Conservation (phyloP, 2,888 invertebrate species). For the Melanostoma scalare region DNA sequence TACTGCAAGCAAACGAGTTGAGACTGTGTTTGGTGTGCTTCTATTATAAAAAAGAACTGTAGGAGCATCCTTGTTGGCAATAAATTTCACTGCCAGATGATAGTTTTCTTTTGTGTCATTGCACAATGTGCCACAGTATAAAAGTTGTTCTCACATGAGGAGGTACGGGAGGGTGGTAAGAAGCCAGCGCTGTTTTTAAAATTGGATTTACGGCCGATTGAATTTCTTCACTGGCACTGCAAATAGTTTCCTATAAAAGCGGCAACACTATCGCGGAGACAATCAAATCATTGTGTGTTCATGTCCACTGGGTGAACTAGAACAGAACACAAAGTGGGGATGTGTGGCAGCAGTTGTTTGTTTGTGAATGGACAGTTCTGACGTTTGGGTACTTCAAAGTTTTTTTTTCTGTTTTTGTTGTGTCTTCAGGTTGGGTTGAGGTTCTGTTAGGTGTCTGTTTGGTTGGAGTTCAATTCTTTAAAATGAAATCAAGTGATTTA, state of each 20-base stretch:
- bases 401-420: conserved; percentile 3
- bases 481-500: conserved; percentile 53
- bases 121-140: conserved; percentile 55
- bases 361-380: conserved; percentile 40
- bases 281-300: conserved; percentile 65
- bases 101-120: conserved; percentile 73
- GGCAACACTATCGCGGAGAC: conserved; percentile 54
- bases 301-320: neutral
- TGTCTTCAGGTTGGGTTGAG: conserved; percentile 10
- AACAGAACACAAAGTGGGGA: neutral
- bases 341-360: conserved; percentile 21
- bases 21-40: neutral
- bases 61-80: conserved; percentile 62
- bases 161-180: neutral
- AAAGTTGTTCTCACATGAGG: neutral
- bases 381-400: conserved; percentile 15
- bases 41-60: neutral
- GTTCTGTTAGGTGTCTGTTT: conserved; percentile 25
- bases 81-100: conserved; percentile 70
- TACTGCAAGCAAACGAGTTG: neutral
- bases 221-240: conserved; percentile 62
- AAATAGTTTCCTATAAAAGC: conserved; percentile 18
- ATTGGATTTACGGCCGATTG: conserved; percentile 71
- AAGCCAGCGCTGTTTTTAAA: conserved; percentile 55
- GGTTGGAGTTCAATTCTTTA: conserved; percentile 30